Evolutionary conservation across 2,888 invertebrate genomes (phyloP), one percentile per base, ranked within the genome.

Genomic region (Drosophila gaucha): DNA sequence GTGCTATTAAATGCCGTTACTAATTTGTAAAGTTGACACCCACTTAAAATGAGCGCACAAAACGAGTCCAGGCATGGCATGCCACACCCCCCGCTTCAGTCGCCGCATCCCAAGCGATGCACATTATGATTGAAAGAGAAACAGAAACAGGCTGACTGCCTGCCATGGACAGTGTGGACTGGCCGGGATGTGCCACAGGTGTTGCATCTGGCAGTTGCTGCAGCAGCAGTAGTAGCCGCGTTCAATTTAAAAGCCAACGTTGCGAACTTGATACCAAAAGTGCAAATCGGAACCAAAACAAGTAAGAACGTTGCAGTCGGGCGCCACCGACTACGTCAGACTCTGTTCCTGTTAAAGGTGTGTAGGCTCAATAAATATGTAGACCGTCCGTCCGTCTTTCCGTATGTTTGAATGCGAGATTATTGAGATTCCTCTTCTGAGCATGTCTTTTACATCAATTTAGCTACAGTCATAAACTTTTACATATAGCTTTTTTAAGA

Each of bases 21-120:
- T 60, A 82, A 85, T 82, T 77, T 64, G 66, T 62, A 56, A 50
- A 67, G 79, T 58, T 79, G 85, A 82, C 80, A 85, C 85, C 85
- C 80, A 85, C 86, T 79, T 77, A 67, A 74, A 51, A 55, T 41
- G 55, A 46, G 47, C 59, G 55, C 50, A 58, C 28, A 22, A 56
- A 65, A 78, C 70, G 33, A 70, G 75, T 70, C 64, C 51, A 30
- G 33, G 16, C 22, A 22, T 18, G 28, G 18, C 8, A 12, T 4
- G 14, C 39, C 26, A 28, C 30, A 6, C 46, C 31, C 26, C 1
- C 20, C 9, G 9, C 10, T n/a, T 6, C 36, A 20, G 30, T 33
- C 33, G 39, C 3, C 26, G 16, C 51, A 22, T 10, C 20, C 20
- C 56, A 50, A 30, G 41, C 28, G 43, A 39, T 41, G 54, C 57